Percentiles rank a stretch among this genome's conserved stretches.
Conservation (phyloP, 2,797 vertebrate genomes). For the Clarias platycephalus region DNA sequence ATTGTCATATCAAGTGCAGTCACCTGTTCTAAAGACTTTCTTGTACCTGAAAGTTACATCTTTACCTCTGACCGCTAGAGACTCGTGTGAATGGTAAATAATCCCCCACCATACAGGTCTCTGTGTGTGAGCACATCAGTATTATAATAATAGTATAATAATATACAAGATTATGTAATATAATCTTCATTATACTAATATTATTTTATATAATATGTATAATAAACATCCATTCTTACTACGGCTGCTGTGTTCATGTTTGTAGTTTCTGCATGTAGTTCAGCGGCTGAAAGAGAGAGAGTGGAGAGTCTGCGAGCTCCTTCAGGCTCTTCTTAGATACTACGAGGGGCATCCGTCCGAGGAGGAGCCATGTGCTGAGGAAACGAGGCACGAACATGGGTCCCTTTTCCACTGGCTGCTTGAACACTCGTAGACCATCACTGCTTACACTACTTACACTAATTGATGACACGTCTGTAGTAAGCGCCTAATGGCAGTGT, state of each 20-base stretch:
- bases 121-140: not conserved
- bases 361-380: slow-evolving; percentile 44
- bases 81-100: not conserved
- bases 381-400: slow-evolving; percentile 56
- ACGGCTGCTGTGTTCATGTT: slow-evolving; percentile 7
- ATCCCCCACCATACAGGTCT: not conserved
- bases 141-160: not conserved
- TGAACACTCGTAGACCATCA: slow-evolving; percentile 77
- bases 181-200: too few relatives aligned
- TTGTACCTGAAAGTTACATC: not conserved
- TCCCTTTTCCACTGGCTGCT: slow-evolving; percentile 90
- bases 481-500: slow-evolving; percentile 17
- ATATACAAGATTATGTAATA: not conserved
- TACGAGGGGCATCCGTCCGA: slow-evolving; percentile 76
- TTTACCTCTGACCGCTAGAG: not conserved
- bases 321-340: slow-evolving; percentile 88
- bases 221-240: not conserved
- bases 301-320: slow-evolving; percentile 88
- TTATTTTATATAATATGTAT: too few relatives aligned
- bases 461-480: slow-evolving; percentile 30
- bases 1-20: not conserved
- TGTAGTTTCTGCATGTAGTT: slow-evolving; percentile 75
- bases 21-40: not conserved
- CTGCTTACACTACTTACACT: slow-evolving; percentile 47
- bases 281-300: slow-evolving; percentile 80